Evolutionary conservation across 2,113 vertebrate species (phyloP).

Genomic region (Nesogale talazaci): DNA sequence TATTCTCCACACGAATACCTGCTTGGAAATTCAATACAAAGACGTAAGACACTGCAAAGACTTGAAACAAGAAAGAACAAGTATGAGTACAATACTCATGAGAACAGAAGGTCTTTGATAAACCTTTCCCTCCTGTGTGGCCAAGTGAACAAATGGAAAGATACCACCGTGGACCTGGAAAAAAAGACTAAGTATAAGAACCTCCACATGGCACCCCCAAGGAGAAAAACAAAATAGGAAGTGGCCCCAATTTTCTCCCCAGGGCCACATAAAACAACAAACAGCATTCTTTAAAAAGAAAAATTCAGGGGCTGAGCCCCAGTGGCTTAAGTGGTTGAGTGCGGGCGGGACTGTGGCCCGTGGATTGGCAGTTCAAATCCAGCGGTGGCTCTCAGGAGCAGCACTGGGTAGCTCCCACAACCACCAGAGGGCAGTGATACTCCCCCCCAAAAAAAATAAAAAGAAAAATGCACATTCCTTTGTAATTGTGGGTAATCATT

Average conservation of each 20-base stretch:
- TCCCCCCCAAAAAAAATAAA: too few relatives aligned
- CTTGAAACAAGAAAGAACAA: slow-evolving; percentile 75
- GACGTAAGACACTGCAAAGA: slow-evolving; percentile 57
- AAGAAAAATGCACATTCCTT: neutral
- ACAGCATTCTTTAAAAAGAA: neutral
- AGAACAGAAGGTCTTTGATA: slow-evolving; percentile 75
- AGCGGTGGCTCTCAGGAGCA: too few relatives aligned
- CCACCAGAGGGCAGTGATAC: too few relatives aligned
- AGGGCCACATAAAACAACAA: neutral
- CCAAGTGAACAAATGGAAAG: slow-evolving; percentile 62
- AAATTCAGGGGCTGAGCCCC: too few relatives aligned
- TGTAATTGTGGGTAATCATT: neutral
- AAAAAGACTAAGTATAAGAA: slow-evolving; percentile 37
- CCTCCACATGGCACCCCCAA: neutral
- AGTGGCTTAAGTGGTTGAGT: too few relatives aligned
- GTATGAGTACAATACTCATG: slow-evolving; percentile 53
- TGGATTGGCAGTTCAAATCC: too few relatives aligned
- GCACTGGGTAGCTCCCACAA: too few relatives aligned
- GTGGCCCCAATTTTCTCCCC: slow-evolving; percentile 6
- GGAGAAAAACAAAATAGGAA: slow-evolving; percentile 15
- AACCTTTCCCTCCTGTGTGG: slow-evolving; percentile 39
- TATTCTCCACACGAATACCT: slow-evolving; percentile 41
- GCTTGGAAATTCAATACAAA: slow-evolving; percentile 53
- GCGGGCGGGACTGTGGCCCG: too few relatives aligned
- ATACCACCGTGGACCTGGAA: slow-evolving; percentile 8